These are phyloP conservation scores for Xiphorhynchus erythropygius DNA, from an alignment of 2,797 vertebrate genomes.

Conservation along the genomic window DNA sequence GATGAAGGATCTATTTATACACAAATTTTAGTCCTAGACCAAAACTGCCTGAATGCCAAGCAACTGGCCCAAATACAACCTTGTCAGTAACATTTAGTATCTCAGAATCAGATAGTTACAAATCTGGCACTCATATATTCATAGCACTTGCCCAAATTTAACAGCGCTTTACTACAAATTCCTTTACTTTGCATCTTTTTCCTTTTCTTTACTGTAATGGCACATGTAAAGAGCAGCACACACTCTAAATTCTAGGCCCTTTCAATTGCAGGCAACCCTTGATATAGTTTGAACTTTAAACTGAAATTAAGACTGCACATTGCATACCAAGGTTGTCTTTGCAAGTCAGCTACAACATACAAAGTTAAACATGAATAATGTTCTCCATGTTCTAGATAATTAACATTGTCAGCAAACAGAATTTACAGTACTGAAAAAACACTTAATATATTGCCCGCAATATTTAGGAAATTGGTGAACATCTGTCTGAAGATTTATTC, in stretches of 20 bases:
- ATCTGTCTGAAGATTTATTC: not conserved
- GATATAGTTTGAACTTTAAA: conserved; percentile 7
- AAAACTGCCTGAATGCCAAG: not conserved
- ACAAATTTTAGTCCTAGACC: not conserved
- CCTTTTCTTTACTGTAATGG: not conserved
- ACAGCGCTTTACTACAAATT: not conserved
- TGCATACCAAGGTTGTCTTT: not conserved
- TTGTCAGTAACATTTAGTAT: not conserved
- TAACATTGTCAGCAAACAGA: not conserved
- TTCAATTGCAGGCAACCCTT: not conserved
- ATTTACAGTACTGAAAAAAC: not conserved
- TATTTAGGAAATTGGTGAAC: not conserved
- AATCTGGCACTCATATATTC: not conserved
- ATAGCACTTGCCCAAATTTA: not conserved
- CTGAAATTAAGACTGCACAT: not conserved
- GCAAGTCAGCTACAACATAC: not conserved
- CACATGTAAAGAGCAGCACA: not conserved
- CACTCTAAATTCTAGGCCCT: not conserved
- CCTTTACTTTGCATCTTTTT: not conserved
- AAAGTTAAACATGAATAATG: not conserved
- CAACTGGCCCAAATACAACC: not conserved
- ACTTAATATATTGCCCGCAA: not conserved
- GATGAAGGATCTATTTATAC: conserved; percentile 32
- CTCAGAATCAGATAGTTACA: not conserved
- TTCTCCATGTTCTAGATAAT: not conserved